These are phyloP conservation scores for Micronycteris hirsuta DNA, from an alignment of 2,113 vertebrate species.

Conservation along the genomic window DNA sequence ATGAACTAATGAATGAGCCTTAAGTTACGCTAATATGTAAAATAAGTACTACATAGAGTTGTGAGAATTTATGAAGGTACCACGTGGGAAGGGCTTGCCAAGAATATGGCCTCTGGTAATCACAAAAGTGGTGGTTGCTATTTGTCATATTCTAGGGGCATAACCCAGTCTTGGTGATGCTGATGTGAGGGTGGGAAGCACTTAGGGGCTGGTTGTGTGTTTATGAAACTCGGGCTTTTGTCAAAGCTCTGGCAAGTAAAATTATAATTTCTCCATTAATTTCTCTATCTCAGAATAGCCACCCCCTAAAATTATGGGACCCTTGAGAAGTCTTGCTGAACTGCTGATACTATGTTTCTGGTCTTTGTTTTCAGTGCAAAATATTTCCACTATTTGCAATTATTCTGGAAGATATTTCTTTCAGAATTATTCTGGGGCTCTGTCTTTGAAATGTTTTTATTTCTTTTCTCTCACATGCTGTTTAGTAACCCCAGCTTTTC, in stretches of 20 bases:
- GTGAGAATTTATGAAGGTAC: neutral
- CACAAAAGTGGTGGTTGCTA: neutral
- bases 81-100: neutral
- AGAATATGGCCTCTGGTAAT: neutral
- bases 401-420: neutral
- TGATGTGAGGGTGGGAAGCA: neutral
- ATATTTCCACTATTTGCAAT: neutral
- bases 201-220: neutral
- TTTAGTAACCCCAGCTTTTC: neutral
- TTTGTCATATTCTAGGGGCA: neutral
- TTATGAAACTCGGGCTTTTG: neutral
- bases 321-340: neutral
- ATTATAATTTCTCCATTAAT: neutral
- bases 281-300: neutral
- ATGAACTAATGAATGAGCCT: neutral
- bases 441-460: neutral
- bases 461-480: constrained; percentile 5
- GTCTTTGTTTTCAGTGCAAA: neutral
- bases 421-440: neutral
- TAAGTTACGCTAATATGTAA: neutral
- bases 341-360: neutral
- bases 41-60: neutral
- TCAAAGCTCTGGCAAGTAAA: neutral
- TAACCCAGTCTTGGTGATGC: neutral
- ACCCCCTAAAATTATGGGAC: neutral